phyloP scores from a whole-genome alignment of 1,140 invertebrate species.

The Magallana angulata region DNA sequence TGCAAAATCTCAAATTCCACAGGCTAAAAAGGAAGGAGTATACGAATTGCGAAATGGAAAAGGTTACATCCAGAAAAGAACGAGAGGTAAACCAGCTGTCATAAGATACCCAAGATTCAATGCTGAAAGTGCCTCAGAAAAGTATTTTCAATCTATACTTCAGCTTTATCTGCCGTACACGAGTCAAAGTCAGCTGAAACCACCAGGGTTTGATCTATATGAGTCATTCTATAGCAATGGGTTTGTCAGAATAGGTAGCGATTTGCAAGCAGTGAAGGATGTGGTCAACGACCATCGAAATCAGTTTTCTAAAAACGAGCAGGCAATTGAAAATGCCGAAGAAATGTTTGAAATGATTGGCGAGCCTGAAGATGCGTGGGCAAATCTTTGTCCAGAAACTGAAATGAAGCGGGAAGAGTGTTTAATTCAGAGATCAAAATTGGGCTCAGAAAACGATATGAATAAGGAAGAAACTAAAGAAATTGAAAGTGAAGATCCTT shows the following conservation, averaged over 20 bases:
- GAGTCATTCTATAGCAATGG: neutral
- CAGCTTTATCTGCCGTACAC: neutral
- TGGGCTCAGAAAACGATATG: neutral
- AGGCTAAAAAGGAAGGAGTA: neutral
- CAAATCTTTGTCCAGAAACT: slow-evolving; percentile 15
- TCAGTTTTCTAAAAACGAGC: neutral
- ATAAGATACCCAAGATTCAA: no score
- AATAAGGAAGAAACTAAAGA: neutral
- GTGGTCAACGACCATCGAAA: neutral
- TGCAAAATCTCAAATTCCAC: neutral
- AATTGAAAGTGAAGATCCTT: neutral
- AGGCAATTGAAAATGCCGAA: neutral
- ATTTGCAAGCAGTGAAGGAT: neutral
- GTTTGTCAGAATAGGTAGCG: neutral
- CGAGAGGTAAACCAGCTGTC: neutral
- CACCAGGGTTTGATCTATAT: neutral
- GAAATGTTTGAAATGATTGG: neutral
- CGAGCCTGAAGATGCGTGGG: slow-evolving; percentile 27
- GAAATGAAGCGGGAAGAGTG: slow-evolving; percentile 3
- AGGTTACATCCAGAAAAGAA: slow-evolving; percentile 42
- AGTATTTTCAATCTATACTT: no score
- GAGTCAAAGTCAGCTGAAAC: neutral
- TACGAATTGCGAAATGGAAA: neutral
- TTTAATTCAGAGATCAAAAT: neutral
- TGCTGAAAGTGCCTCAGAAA: no score